phyloP scores from a whole-genome alignment of 2,888 invertebrate genomes.

The Mamestra brassicae region DNA sequence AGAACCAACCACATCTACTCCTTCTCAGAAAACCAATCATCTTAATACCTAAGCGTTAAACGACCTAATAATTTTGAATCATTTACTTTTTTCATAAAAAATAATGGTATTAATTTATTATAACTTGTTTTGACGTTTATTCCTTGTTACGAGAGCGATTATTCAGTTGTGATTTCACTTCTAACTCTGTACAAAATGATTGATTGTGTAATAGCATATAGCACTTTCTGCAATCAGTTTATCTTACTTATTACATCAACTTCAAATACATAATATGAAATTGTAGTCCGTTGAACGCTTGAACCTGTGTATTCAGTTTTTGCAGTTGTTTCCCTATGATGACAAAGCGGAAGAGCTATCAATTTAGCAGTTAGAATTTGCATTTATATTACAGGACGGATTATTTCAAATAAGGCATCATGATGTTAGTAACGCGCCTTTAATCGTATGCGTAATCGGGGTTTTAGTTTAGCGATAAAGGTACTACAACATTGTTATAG shows the following conservation, averaged over 20 bases:
- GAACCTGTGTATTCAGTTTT: constrained; percentile 34
- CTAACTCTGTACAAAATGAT: constrained; percentile 49
- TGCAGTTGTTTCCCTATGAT: constrained; percentile 18
- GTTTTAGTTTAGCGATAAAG: constrained; percentile 28
- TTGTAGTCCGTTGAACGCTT: constrained; percentile 32
- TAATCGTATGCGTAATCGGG: constrained; percentile 20
- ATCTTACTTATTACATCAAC: constrained; percentile 69
- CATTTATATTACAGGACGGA: constrained; percentile 24
- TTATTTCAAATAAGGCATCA: constrained; percentile 17
- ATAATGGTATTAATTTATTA: constrained; percentile 29
- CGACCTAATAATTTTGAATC: constrained; percentile 22
- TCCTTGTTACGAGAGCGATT: constrained; percentile 60
- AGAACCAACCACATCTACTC: constrained; percentile 15
- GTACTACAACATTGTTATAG: constrained; percentile 36
- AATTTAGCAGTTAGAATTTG: constrained; percentile 36
- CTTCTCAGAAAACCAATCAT: constrained; percentile 54
- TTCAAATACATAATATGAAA: constrained; percentile 61
- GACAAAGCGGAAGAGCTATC: constrained; percentile 39
- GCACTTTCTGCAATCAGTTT: constrained; percentile 67
- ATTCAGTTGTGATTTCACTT: constrained; percentile 68
- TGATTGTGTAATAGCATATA: constrained; percentile 72
- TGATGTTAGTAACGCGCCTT: constrained; percentile 9
- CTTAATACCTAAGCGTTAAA: constrained; percentile 4
- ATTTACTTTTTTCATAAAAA: constrained; percentile 27
- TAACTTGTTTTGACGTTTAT: constrained; percentile 46